phyloP scores from a whole-genome alignment of 1,140 invertebrate species.

The Sitophilus oryzae region DNA sequence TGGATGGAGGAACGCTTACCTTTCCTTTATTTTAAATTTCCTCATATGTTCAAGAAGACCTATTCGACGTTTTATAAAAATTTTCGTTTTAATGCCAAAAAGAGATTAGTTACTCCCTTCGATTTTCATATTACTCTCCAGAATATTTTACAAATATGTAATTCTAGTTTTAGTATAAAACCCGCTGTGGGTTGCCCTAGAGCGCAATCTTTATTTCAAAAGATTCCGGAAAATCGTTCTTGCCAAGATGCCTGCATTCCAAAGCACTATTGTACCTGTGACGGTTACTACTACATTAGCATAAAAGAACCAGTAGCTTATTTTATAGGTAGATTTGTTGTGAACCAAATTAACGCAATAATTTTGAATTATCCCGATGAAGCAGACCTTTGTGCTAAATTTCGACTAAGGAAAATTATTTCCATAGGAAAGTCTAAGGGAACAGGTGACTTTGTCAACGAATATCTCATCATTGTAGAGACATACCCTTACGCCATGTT shows the following conservation, averaged over 20 bases:
- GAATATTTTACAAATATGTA: slow-evolving; percentile 44
- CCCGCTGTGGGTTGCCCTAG: slow-evolving; percentile 51
- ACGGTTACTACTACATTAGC: slow-evolving; percentile 46
- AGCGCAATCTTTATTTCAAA: slow-evolving; percentile 62
- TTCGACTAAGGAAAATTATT: slow-evolving; percentile 45
- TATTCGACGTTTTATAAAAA: slow-evolving; percentile 53
- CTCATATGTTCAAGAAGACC: slow-evolving; percentile 55
- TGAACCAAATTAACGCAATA: slow-evolving; percentile 41
- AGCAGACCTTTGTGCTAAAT: slow-evolving; percentile 45
- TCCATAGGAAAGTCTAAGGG: slow-evolving; percentile 38
- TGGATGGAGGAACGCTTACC: slow-evolving; percentile 81
- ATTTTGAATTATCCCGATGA: slow-evolving; percentile 36
- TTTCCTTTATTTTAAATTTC: slow-evolving; percentile 67
- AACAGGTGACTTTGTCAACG: slow-evolving; percentile 4
- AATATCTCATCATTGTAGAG: slow-evolving; percentile 47
- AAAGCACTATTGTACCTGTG: slow-evolving; percentile 75
- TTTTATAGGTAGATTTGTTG: slow-evolving; percentile 46
- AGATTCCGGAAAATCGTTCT: slow-evolving; percentile 58
- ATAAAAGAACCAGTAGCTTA: slow-evolving; percentile 43
- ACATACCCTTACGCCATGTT: slow-evolving; percentile 53
- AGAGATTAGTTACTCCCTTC: slow-evolving; percentile 62
- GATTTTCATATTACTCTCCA: slow-evolving; percentile 63
- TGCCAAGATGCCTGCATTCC: slow-evolving; percentile 65
- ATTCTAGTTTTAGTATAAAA: slow-evolving; percentile 42
- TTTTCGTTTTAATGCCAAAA: slow-evolving; percentile 56